phyloP scores from a whole-genome alignment of 1,140 invertebrate species.

The Lasaia peninsularis region DNA sequence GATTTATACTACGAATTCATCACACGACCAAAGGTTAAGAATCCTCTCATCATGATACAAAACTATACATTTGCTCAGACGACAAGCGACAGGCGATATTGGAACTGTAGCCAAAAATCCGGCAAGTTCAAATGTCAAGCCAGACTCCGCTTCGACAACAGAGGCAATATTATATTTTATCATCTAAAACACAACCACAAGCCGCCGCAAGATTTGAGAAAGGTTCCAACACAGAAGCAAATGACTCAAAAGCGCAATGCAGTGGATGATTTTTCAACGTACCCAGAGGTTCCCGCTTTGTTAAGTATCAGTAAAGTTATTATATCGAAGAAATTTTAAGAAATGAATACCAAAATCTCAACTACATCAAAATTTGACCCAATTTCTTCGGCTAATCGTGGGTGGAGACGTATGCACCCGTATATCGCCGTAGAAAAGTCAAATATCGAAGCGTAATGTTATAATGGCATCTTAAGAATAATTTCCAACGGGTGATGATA shows the following conservation, averaged over 20 bases:
- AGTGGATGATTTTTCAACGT: neutral
- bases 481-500: too few relatives aligned
- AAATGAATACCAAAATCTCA: neutral
- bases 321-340: neutral
- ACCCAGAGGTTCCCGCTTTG: conserved; percentile 1
- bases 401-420: too few relatives aligned
- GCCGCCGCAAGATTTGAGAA: conserved; percentile 31
- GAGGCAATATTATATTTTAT: conserved; percentile 30
- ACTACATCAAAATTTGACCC: too few relatives aligned
- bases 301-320: neutral
- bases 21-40: conserved; percentile 31
- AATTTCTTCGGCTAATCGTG: too few relatives aligned
- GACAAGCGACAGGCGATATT: conserved; percentile 44
- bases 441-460: too few relatives aligned
- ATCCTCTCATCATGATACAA: conserved; percentile 33
- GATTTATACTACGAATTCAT: conserved; percentile 36
- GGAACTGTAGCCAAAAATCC: conserved; percentile 48
- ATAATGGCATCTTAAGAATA: too few relatives aligned
- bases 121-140: conserved; percentile 36
- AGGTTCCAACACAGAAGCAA: neutral
- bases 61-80: conserved; percentile 48
- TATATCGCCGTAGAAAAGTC: too few relatives aligned
- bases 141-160: conserved; percentile 37
- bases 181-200: conserved; percentile 40
- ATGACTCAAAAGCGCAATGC: neutral